Conservation (phyloP, 2,797 vertebrate species). For the Sebastes kiyomatsui region DNA sequence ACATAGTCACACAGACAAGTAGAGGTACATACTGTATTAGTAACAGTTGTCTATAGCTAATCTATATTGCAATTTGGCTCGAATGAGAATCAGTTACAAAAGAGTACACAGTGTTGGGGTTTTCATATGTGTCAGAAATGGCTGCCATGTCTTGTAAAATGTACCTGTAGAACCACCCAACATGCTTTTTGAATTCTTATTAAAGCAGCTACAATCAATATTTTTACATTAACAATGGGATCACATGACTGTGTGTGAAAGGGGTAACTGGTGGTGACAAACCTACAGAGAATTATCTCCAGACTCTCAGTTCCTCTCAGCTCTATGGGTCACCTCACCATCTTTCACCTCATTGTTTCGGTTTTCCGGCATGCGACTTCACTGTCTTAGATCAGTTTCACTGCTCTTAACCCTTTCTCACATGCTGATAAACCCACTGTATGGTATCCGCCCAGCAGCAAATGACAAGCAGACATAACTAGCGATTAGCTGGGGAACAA, state of each 20-base stretch:
- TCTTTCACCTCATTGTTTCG: conserved; percentile 17
- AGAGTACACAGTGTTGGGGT: no score
- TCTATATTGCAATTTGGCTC: no score
- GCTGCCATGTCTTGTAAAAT: no score
- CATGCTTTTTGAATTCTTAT: not conserved
- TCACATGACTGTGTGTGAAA: conserved; percentile 18
- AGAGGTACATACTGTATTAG: no score
- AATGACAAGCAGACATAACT: no score
- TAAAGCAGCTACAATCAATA: not conserved
- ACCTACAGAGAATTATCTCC: conserved; percentile 22
- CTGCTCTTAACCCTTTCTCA: not conserved
- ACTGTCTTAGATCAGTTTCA: conserved; percentile 32
- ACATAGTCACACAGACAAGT: no score
- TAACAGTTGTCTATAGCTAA: no score
- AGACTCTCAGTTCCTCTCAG: conserved; percentile 25
- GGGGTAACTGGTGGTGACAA: not conserved
- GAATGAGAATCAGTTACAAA: no score
- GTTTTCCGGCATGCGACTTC: conserved; percentile 17
- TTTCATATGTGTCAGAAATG: no score
- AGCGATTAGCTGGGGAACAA: not conserved
- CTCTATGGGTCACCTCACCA: not conserved
- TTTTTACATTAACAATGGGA: not conserved
- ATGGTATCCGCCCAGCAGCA: not conserved
- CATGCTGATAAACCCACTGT: not conserved
- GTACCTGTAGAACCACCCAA: no score